Base-by-base conservation (phyloP, 2,797 vertebrate genomes). In the Cheirogaleus major region DNA sequence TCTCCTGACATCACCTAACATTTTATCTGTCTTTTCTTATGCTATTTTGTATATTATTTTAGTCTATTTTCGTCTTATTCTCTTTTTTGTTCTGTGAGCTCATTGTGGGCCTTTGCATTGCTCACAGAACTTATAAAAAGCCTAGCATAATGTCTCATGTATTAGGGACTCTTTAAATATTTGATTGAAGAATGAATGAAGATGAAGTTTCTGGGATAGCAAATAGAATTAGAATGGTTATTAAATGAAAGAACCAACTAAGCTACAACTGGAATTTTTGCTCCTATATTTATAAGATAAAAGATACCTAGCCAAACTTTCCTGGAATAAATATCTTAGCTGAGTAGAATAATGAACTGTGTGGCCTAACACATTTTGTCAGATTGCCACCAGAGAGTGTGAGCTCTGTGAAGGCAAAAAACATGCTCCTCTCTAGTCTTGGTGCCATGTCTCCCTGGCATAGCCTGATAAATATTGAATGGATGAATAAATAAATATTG, bases 161-260 rank as follows among this genome's bases (percentile, higher is more conserved):
- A 82, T 15, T 25, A 72, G 23, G 23, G 23, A 5, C 20, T 93
- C n/a, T 57, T 91, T 92, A 93, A 86, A 94, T 91, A 94, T 85
- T 96, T 94, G 87, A 90, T 18, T 84, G 91, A 84, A 69, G 30
- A 78, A 85, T 70, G 59, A 96, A 83, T 63, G 73, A 82, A 88
- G 67, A 90, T 48, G 78, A 88, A 93, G 32, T 67, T 92, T 35
- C 30, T 72, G n/a, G 17, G 25, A 5, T 86, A 35, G 30, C 17
- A 75, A 91, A 90, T 83, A 91, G 27, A 79, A 86, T 89, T 48
- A 79, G 43, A 87, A 67, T 70, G 57, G 45, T 65, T 65, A 73
- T 84, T 80, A 91, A 70, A 48, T 72, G 30, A 79, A 89, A 89
- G 69, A 45, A 43, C 20, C 41, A 61, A 43, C 7, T 75, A 84